These are phyloP conservation scores for Melanogrammus aeglefinus DNA, from an alignment of 2,797 vertebrate species.

Conservation along the genomic window DNA sequence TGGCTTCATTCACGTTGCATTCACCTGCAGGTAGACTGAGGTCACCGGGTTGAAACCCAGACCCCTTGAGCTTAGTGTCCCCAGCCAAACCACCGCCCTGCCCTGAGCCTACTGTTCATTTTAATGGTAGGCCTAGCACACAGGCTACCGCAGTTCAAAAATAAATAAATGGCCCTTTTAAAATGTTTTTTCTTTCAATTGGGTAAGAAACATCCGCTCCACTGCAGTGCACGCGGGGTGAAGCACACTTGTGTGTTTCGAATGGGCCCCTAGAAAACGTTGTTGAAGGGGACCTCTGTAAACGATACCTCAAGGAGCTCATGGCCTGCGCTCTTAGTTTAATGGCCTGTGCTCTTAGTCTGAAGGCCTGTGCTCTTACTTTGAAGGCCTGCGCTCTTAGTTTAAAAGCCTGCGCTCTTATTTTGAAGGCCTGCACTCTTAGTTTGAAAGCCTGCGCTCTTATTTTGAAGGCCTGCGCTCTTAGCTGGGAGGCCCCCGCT, in stretches of 20 bases:
- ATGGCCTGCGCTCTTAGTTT: slow-evolving; percentile 22
- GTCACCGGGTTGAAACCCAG: background rate
- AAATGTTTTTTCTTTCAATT: background rate
- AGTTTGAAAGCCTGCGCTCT: slow-evolving; percentile 25
- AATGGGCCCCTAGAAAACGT: background rate
- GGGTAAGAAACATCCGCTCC: background rate
- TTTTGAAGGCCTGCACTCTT: too few species aligned
- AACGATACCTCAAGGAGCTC: too few species aligned
- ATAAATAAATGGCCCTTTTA: background rate
- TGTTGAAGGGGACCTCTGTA: too few species aligned
- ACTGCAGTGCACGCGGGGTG: background rate
- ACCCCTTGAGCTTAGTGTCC: background rate
- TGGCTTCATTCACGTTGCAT: too few species aligned
- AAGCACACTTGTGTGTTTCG: background rate
- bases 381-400: too few species aligned
- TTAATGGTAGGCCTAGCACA: too few species aligned
- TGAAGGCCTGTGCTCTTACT: slow-evolving; percentile 24
- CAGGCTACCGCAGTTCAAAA: background rate
- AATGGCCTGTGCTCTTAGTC: too few species aligned
- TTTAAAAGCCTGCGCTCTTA: slow-evolving; percentile 27
- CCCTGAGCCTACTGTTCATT: background rate
- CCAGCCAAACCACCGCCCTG: background rate
- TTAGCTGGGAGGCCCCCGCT: too few species aligned
- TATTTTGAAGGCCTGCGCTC: too few species aligned
- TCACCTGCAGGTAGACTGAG: background rate